These are phyloP conservation scores for Calypte anna DNA, from an alignment of 2,113 vertebrate species.

Conservation along the genomic window DNA sequence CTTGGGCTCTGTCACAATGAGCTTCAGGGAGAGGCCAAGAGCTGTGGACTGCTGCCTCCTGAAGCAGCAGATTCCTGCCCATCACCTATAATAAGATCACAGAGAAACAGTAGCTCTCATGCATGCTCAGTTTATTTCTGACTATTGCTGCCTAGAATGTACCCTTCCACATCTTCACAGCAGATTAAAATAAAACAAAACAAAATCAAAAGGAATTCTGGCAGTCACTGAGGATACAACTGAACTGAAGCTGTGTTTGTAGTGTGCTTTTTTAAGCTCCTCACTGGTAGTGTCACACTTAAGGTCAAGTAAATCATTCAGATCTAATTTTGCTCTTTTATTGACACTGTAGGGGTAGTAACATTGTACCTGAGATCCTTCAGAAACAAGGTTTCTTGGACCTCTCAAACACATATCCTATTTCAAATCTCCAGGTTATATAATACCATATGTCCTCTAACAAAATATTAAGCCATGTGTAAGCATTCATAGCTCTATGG, in stretches of 20 bases:
- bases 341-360: neutral
- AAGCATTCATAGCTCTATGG: neutral
- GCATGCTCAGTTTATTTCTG: neutral
- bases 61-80: neutral
- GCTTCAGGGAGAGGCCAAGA: neutral
- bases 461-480: neutral
- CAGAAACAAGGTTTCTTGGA: neutral
- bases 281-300: neutral
- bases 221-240: neutral
- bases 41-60: neutral
- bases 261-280: neutral
- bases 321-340: neutral
- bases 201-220: neutral
- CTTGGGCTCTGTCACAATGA: neutral
- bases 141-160: neutral
- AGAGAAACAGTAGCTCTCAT: neutral
- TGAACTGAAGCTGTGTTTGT: neutral
- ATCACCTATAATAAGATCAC: neutral
- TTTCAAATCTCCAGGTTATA: neutral
- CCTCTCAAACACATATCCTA: neutral
- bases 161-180: neutral
- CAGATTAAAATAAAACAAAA: neutral
- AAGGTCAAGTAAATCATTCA: neutral
- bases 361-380: neutral
- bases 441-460: neutral